Conservation (phyloP, 2,888 invertebrate genomes). For the Apomyelois bistriatella region DNA sequence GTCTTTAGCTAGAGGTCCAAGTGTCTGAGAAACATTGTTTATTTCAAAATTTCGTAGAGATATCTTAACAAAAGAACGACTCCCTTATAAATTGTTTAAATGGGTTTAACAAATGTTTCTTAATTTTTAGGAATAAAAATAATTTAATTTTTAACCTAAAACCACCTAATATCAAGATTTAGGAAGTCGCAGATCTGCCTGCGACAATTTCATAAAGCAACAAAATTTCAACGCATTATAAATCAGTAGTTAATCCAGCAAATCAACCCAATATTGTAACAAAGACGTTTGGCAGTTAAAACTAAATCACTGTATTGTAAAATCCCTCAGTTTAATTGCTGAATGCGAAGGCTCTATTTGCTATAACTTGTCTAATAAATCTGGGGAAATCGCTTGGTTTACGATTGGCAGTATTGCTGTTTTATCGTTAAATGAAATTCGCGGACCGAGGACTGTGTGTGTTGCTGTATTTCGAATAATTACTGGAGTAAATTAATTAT, state of each 20-base stretch:
- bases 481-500: background rate
- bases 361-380: slow-evolving; percentile 49
- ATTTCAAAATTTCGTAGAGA: no score
- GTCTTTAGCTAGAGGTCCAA: no score
- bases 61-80: no score
- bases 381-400: slow-evolving; percentile 28
- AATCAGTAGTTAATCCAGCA: background rate
- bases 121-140: no score
- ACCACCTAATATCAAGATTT: no score
- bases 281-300: slow-evolving; percentile 21
- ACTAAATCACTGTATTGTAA: slow-evolving; percentile 32
- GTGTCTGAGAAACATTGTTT: no score
- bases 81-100: no score
- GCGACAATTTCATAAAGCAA: background rate
- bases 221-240: background rate
- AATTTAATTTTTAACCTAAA: no score
- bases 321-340: slow-evolving; percentile 37
- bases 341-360: slow-evolving; percentile 33
- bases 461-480: background rate
- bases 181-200: no score
- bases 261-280: slow-evolving; percentile 15
- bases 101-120: no score
- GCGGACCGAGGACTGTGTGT: slow-evolving; percentile 16
- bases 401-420: slow-evolving; percentile 8
- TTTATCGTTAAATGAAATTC: slow-evolving; percentile 30